phyloP scores from a whole-genome alignment of 2,797 vertebrate species.

The Hemibagrus guttatus region DNA sequence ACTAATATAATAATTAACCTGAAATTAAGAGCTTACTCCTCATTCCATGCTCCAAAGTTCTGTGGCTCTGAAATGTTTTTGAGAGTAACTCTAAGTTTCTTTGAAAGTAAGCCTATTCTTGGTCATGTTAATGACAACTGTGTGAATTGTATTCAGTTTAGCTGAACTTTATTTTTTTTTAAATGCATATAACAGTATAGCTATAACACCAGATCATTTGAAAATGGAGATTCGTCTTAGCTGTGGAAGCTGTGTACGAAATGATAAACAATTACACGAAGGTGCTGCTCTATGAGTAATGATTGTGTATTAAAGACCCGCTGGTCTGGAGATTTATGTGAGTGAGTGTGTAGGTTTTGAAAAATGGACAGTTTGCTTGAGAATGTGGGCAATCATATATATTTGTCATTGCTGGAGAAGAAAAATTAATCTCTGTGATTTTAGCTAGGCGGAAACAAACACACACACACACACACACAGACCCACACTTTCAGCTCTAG shows the following conservation, averaged over 20 bases:
- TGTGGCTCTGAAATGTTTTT: background rate
- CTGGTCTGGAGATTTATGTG: conserved; percentile 1
- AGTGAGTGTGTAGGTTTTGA: conserved; percentile 14
- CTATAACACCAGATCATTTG: background rate
- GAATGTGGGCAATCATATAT: conserved; percentile 24
- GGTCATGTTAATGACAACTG: background rate
- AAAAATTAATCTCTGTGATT: conserved; percentile 17
- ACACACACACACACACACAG: background rate
- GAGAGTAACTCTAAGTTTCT: too few relatives aligned
- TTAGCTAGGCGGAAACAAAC: conserved; percentile 6
- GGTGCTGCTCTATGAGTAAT: conserved; percentile 19
- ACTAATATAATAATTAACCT: background rate
- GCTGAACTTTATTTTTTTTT: background rate
- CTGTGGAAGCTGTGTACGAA: conserved; percentile 66
- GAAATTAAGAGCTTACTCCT: background rate
- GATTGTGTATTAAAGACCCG: conserved; percentile 23
- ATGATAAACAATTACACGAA: conserved; percentile 67
- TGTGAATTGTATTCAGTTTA: background rate
- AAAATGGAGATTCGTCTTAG: conserved; percentile 44
- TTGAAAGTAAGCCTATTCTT: background rate
- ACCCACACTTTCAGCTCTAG: background rate
- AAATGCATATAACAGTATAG: background rate
- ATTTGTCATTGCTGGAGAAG: background rate
- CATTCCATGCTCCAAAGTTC: background rate
- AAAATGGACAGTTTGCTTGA: conserved; percentile 20